Conservation (phyloP, 2,113 vertebrate genomes). For the Oostethus manadensis region DNA sequence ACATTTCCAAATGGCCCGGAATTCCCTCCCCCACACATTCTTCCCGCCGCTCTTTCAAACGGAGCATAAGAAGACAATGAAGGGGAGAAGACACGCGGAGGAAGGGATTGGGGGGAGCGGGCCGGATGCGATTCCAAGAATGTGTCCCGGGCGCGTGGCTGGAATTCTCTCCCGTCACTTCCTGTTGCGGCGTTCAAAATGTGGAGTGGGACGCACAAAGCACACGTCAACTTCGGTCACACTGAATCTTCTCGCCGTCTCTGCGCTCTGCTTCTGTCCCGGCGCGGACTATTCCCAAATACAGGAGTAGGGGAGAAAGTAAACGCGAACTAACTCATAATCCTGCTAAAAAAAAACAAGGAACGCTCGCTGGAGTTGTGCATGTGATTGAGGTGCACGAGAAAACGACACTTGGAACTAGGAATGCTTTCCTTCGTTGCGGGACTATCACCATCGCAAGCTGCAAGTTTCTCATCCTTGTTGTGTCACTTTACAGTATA, state of each 20-base stretch:
- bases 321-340: conserved; percentile 18
- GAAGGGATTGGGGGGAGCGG: conserved; percentile 1
- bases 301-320: conserved; percentile 61
- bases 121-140: conserved; percentile 46
- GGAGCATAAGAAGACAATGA: conserved; percentile 25
- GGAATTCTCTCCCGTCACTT: conserved; percentile 30
- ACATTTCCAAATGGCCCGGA: too few relatives aligned
- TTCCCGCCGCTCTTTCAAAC: conserved; percentile 54
- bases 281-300: conserved; percentile 58
- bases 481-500: too few relatives aligned
- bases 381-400: conserved; percentile 4
- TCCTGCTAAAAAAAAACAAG: not conserved
- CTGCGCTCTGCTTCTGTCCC: conserved; percentile 16
- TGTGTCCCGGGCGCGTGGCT: conserved; percentile 6
- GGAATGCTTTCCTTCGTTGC: too few relatives aligned
- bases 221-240: not conserved
- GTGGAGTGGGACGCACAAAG: not conserved
- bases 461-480: too few relatives aligned
- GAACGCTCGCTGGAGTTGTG: not conserved
- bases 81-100: not conserved
- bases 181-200: conserved; percentile 52
- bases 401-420: not conserved
- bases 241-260: not conserved
- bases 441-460: too few relatives aligned
- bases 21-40: conserved; percentile 44